Evolutionary conservation across 1,140 invertebrate species (phyloP), one percentile per base, ranked within the genome.

Genomic region (Atta texana): DNA sequence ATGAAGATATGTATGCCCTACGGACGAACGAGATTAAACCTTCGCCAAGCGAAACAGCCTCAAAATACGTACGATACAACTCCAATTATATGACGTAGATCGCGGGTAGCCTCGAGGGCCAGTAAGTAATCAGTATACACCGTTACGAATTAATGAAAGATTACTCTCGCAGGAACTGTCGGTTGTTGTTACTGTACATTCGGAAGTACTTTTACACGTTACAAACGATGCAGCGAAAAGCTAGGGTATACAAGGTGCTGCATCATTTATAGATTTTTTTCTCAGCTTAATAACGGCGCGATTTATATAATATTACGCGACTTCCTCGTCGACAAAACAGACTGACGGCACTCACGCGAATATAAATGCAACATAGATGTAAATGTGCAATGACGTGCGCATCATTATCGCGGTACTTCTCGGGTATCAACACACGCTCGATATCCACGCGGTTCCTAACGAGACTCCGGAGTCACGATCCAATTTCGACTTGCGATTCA

Each of bases 61-160:
- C 80, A 31, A 84, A 74, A 84, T 81, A 71, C 18, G 31, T 59
- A 57, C 64, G 78, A 71, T 84, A 84, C 69, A 84, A 84, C 69
- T 84, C 28, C 80, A 75, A 84, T 84, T 84, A 82, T 49, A 72
- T 72, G 80, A 63, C 28, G 69, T 59, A 75, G 72, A 84, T 57
- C 80, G 80, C 80, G 55, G 12, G 53, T 53, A 84, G 24, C 69
- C 80, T 84, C 80, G 59, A 61, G 80, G 80, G 80, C n/a, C 69
- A 63, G 69, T 74, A 51, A 75, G 80, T 84, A 84, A 84, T 84
- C 69, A 84, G 55, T 84, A 84, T 75, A 75, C 68, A 61, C 69
- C 51, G 55, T 75, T 84, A 63, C 55, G 69, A 84, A 84, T 84
- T 75, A 74, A 84, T 75, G 57, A 84, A 75, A 84, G 69, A 84